Evolutionary conservation across 2,888 invertebrate genomes (phyloP), one percentile per base, ranked within the genome.

Genomic region (Phania funesta): DNA sequence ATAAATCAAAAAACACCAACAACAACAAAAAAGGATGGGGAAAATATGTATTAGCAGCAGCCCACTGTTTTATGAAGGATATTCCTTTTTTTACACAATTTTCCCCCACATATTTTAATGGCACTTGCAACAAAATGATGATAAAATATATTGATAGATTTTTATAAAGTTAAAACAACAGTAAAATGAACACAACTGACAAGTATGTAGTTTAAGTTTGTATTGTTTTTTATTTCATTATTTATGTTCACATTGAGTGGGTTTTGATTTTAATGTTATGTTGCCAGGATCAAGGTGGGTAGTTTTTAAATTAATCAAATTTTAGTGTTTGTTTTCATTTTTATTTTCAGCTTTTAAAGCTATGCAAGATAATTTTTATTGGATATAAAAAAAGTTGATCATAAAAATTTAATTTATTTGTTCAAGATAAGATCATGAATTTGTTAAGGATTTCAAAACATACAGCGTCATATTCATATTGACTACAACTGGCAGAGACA

Each of bases 1-100:
- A 85, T 85, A 85, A 85, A 85, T 85, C 84, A 85, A 83, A 85
- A 83, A 76, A 58, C 54, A 38, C 41, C 38, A 22, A 48, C 20
- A 24, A 20, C 29, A 11, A 71, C 38, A 38, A 67, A 70, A 58
- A 41, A 52, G 64, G 60, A 9, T 9, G 18, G 56, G 32, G 74
- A 78, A 78, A 65, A 73, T n/a, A n/a, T 64, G 68, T 68, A 62
- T 75, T 75, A 67, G 67, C 71, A 52, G 65, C 83, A 76, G 73
- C 79, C 79, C 77, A 82, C 82, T 70, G 64, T 74, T 82, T 82
- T 85, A 86, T 85, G 83, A 83, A 75, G 84, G 56, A 38, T 35
- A 56, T 11, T 11, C 18, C 6, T 60, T 48, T 20, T 50, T 20
- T 32, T 60, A 11, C 18, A 38, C 46, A 48, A 50, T 52, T 73